Base-by-base conservation (phyloP, 2,797 vertebrate genomes). In the Clarias fuscus region DNA sequence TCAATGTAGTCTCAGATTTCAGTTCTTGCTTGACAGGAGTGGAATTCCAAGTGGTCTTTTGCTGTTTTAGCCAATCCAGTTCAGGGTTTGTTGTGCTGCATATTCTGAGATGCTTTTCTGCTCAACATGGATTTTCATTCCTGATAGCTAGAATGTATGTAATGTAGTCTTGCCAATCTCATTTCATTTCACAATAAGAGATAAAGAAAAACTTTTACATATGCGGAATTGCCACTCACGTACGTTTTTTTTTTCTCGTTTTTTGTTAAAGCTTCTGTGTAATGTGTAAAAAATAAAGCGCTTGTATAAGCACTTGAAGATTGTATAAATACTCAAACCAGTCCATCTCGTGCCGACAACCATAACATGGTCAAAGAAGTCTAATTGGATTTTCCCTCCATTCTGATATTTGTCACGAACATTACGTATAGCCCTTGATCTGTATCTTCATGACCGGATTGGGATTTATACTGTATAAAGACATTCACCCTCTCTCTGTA, bases 401-500 rank as follows among this genome's bases (percentile, higher is more conserved):
- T 56, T 56, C 53, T 56, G 53, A 56, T 56, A 56, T 56, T 13
- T 56, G 2, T 14, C 53, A 56, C 13, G 53, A 14, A 56, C 53
- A 56, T 56, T 14, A 56, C 3, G 3, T 56, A 56, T 56, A 56
- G 53, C 3, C 53, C 53, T 56, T 56, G 53, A 56, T 56, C 53
- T 56, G 53, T 56, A 56, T 56, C 53, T 14, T 56, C 53, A 56
- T 56, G 53, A 56, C 53, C 14, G 53, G 13, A 14, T 56, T 56
- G 53, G 53, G 14, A 56, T 14, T 56, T 14, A 6, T 20, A 58
- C 37, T 37, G 37, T 20, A 7, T 20, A 76, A 58, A 77, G 27
- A 33, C 43, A 48, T 15, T 82, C 91, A 96, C 95, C 94, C 93
- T 96, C 95, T 89, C 91, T 89, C 13, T 97, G 95, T 56, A 94